phyloP scores from a whole-genome alignment of 2,113 vertebrate genomes.

The Scomber japonicus region DNA sequence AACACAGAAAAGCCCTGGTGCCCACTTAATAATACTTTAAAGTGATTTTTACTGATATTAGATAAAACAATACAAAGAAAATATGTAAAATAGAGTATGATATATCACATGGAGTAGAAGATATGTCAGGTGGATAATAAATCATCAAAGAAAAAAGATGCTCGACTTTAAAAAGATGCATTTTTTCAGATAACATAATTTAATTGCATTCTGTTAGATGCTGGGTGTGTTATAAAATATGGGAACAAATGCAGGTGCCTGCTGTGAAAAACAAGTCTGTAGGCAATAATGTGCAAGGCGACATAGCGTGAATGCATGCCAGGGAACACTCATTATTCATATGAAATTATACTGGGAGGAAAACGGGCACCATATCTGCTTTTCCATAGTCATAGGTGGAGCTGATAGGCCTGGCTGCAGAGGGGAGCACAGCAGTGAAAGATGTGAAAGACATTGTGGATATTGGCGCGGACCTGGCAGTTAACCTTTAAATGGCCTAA shows the following conservation, averaged over 20 bases:
- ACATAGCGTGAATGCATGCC: slow-evolving; percentile 3
- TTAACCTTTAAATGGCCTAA: slow-evolving; percentile 82
- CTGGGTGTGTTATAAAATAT: neutral
- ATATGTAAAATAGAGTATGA: neutral
- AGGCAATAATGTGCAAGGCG: neutral
- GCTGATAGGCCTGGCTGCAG: slow-evolving; percentile 9
- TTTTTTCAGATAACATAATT: neutral
- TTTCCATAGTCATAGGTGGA: neutral
- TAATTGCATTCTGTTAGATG: neutral
- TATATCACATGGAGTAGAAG: neutral
- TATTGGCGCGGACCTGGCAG: slow-evolving; percentile 64
- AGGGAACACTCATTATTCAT: slow-evolving; percentile 17
- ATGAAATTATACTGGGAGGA: neutral
- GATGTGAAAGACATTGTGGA: slow-evolving; percentile 42
- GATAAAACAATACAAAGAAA: neutral
- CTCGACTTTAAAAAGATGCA: neutral
- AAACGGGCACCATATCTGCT: neutral
- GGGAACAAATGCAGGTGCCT: neutral
- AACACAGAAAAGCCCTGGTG: neutral
- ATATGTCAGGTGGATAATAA: neutral
- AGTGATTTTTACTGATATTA: neutral
- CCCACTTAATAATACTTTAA: neutral
- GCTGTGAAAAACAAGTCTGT: slow-evolving; percentile 3
- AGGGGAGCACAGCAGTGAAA: slow-evolving; percentile 39
- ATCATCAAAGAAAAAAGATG: neutral